These are phyloP conservation scores for Erebia epiphron DNA, from an alignment of 2,888 invertebrate genomes.

Conservation along the genomic window DNA sequence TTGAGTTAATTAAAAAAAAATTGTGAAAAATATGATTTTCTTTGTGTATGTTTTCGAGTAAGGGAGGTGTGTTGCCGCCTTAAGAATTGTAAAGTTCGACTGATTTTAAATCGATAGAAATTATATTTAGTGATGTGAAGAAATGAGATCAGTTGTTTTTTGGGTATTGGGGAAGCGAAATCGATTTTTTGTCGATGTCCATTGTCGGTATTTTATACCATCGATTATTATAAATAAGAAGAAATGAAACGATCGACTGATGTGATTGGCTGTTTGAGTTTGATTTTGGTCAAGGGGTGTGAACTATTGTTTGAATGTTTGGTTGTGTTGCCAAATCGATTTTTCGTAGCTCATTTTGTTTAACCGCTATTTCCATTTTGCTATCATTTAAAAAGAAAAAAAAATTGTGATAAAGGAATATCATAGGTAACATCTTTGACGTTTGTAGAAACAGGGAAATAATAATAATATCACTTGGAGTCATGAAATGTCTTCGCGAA, in stretches of 20 bases:
- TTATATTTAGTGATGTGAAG: neutral
- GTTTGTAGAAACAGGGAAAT: neutral
- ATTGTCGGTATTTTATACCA: neutral
- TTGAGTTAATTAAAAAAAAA: neutral
- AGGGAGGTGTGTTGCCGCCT: no score
- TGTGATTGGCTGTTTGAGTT: neutral
- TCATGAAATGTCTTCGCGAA: neutral
- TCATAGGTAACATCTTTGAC: neutral
- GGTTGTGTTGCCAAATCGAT: neutral
- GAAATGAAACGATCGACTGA: neutral
- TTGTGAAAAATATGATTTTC: neutral
- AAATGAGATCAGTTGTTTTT: neutral
- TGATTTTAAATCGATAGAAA: constrained; percentile 4
- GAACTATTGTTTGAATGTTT: neutral
- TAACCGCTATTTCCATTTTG: neutral
- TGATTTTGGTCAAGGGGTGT: neutral
- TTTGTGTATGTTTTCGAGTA: neutral
- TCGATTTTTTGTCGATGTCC: neutral
- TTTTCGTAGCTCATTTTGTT: neutral
- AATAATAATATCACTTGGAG: neutral
- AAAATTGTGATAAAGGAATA: neutral
- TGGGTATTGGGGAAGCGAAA: neutral
- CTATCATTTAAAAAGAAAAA: neutral
- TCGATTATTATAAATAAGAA: neutral
- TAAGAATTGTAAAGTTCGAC: neutral